Evolutionary conservation across 2,797 vertebrate genomes (phyloP), one percentile per base, ranked within the genome.

Genomic region (Notolabrus celidotus): DNA sequence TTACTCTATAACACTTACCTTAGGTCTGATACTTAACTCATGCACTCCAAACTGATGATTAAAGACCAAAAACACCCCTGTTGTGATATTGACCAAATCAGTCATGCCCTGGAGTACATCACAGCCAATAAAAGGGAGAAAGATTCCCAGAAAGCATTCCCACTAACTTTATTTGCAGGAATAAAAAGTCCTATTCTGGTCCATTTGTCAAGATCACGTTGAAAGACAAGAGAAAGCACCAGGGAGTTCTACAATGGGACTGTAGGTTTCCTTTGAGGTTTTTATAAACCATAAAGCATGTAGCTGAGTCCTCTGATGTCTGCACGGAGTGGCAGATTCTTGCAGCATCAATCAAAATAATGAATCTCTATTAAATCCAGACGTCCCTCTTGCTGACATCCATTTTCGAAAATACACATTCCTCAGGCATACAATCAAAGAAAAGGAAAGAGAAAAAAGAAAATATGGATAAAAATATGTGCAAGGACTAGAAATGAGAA

Each of bases 311-410:
- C 42, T 85, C 67, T 82, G 62, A 76, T 66, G 73, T 74, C 59
- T 53, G 57, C 71, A 31, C 31, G 81, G 86, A 91, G 54, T 81
- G 88, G 74, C 80, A 79, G 79, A 70, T 71, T 77, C 62, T 23
- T 50, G 60, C 58, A 36, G 76, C 78, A 88, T 90, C 85, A 86
- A 75, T 92, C 88, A 91, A 83, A 90, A 73, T 85, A 86, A 88
- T 86, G 74, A 89, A 86, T 79, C 67, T 69, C 34, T 72, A 82
- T 86, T 85, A 86, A 80, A 86, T 86, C 78, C 77, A 77, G 65
- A 73, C 19, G n/a, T 78, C 63, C 66, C 64, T 51, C 29, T 38
- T 14, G 43, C 66, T 81, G 82, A 83, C 65, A 77, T 76, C 36
- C 56, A 74, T 74, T 85, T 81, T 70, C 3, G 5, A 71, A 84